Evolutionary conservation across 2,888 invertebrate genomes (phyloP).

Genomic region (Mantis religiosa): DNA sequence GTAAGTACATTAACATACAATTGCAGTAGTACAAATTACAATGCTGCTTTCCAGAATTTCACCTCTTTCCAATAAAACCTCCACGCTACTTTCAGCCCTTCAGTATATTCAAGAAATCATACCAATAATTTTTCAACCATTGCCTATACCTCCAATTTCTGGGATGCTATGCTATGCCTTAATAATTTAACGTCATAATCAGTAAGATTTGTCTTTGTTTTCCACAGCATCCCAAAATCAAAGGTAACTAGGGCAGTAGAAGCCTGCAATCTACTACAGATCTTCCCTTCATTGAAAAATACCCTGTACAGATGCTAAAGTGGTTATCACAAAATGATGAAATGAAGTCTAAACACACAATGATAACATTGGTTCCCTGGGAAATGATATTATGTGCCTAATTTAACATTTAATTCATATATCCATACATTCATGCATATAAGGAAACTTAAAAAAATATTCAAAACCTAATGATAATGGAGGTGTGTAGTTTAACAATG

Average conservation of each 20-base stretch:
- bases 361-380: background rate
- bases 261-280: background rate
- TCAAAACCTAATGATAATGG: background rate
- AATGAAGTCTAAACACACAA: background rate
- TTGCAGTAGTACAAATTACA: background rate
- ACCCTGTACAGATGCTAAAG: background rate
- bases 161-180: background rate
- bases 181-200: background rate
- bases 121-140: background rate
- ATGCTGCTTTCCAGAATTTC: background rate
- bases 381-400: background rate
- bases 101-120: background rate
- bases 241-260: background rate
- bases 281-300: background rate
- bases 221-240: background rate
- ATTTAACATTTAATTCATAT: background rate
- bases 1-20: background rate
- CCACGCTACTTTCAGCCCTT: background rate
- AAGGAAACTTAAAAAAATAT: too few relatives aligned
- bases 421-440: background rate
- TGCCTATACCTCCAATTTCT: background rate
- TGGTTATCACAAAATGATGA: background rate
- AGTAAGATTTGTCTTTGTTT: background rate
- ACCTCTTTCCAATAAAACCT: background rate
- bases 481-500: background rate